phyloP scores from a whole-genome alignment of 2,797 vertebrate species.

The Pitangus sulphuratus region DNA sequence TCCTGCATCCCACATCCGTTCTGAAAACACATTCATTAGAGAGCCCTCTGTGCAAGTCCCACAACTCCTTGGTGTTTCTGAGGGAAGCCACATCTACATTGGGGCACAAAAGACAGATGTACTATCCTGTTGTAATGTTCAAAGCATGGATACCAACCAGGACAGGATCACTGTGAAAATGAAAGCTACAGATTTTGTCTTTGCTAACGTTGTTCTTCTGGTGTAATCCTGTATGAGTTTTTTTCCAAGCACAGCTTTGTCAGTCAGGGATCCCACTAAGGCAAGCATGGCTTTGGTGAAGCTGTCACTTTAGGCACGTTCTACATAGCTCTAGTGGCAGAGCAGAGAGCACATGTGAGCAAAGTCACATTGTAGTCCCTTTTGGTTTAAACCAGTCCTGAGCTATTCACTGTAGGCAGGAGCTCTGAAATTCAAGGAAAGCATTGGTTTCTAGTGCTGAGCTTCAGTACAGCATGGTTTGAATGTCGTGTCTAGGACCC shows the following conservation, averaged over 20 bases:
- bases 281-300: neutral
- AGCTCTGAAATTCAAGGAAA: neutral
- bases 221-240: neutral
- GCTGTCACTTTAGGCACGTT: neutral
- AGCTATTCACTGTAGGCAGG: neutral
- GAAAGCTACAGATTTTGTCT: neutral
- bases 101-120: neutral
- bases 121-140: neutral
- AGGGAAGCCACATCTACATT: neutral
- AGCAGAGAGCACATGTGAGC: neutral
- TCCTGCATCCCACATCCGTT: neutral
- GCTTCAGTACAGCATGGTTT: neutral
- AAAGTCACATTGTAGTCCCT: neutral
- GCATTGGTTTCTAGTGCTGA: neutral
- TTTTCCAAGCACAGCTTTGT: neutral
- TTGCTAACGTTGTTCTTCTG: neutral
- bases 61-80: neutral
- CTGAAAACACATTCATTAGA: neutral
- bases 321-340: neutral
- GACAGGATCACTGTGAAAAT: neutral
- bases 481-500: neutral
- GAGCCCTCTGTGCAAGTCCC: neutral
- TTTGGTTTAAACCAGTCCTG: neutral
- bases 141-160: neutral
- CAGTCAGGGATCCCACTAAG: neutral